Conservation (phyloP, 2,113 vertebrate genomes). For the Brachyhypopomus occidentalis region DNA sequence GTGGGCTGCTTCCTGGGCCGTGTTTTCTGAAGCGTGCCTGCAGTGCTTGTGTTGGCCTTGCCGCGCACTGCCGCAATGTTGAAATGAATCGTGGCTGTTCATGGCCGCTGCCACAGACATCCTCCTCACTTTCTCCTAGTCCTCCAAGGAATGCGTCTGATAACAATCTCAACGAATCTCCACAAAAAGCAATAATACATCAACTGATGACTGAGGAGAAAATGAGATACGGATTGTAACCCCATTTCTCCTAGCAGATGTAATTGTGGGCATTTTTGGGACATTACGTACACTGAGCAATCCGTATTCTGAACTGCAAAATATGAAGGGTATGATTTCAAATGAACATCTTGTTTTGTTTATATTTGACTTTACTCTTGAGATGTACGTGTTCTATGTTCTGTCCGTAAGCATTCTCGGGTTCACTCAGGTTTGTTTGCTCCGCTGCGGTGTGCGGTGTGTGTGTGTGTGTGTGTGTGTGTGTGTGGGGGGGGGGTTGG, state of each 20-base stretch:
- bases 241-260: neutral
- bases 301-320: neutral
- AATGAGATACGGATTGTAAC: neutral
- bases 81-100: constrained; percentile 82
- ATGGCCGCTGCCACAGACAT: constrained; percentile 74
- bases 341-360: neutral
- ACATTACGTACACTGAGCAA: neutral
- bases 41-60: constrained; percentile 81
- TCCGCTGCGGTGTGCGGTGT: neutral
- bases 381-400: neutral
- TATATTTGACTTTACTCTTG: neutral
- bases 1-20: constrained; percentile 60
- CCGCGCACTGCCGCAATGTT: constrained; percentile 66
- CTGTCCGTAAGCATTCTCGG: neutral
- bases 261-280: neutral
- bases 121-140: constrained; percentile 77
- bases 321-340: too few species aligned
- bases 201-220: constrained; percentile 60
- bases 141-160: constrained; percentile 71
- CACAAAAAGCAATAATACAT: constrained; percentile 73
- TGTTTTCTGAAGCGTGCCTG: constrained; percentile 75
- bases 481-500: neutral
- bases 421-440: neutral
- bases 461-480: too few species aligned
- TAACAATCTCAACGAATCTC: constrained; percentile 70